Base-by-base conservation (phyloP, 2,113 vertebrate genomes). In the Syngnathus scovelli region DNA sequence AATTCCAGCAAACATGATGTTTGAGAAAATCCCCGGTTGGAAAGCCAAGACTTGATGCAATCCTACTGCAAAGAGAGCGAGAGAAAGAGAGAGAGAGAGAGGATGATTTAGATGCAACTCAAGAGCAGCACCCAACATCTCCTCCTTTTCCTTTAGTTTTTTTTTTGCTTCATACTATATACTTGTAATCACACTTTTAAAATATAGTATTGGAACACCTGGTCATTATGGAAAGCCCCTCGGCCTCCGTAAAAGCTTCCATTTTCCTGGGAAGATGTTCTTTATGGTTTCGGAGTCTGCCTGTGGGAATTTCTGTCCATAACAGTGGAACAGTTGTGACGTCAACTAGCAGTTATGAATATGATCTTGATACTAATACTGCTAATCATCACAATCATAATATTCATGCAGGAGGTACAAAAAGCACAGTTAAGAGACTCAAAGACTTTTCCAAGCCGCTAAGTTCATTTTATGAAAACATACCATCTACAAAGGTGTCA, bases 11-110 rank as follows among this genome's bases (percentile, higher is more conserved):
- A 77, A 69, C 62, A 68, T 74, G 70, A 61, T 44, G 61, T 54
- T 76, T 68, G 44, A 81, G 85, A 84, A 89, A 88, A 80, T 80
- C 85, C 82, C 83, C 61, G 49, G 43, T 0, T 41, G 44, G 66
- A 62, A 51, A 83, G 86, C 85, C 88, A 88, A 87, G 77, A 59
- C 68, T 79, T 83, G 79, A 86, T 77, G 78, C 77, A 83, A 84
- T 83, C 78, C 78, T 78, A 82, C 79, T 61, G 69, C 75, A 75
- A 43, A 58, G 16, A 48, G 41, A 43, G 41, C 8, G 41, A 43
- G 44, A 48, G 44, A 46, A 5, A 15, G 12, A 46, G 44, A 12
- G 62, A 71, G 62, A 71, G 60, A 76, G 60, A 38, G 18, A 9
- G 13, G 27, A 39, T 36, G 59, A 61, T 19, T 61, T 61, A 37